Conservation (phyloP, 2,113 vertebrate species). For the Cariama cristata region DNA sequence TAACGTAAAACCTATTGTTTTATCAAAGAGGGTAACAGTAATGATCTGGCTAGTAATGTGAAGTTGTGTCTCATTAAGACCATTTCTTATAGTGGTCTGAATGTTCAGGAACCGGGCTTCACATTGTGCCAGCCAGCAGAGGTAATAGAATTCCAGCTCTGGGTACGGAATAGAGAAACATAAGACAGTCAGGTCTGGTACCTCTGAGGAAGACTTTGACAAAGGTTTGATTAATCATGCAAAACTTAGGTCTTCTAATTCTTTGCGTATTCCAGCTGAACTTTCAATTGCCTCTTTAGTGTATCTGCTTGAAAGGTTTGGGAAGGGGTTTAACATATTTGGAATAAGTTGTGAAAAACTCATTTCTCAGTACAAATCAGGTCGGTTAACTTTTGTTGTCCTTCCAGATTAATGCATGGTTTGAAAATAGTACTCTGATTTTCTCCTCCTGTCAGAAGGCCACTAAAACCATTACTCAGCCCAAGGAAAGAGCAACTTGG, state of each 20-base stretch:
- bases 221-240: not conserved
- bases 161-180: not conserved
- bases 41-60: not conserved
- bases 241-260: not conserved
- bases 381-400: not conserved
- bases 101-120: not conserved
- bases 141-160: not conserved
- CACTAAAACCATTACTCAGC: not conserved
- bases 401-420: not conserved
- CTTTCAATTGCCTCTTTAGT: not conserved
- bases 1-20: not conserved
- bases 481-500: not conserved
- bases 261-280: not conserved
- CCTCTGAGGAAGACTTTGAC: not conserved
- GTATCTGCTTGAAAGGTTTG: not conserved
- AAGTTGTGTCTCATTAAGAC: not conserved
- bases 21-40: not conserved
- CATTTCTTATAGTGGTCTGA: not conserved
- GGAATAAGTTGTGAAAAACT: not conserved
- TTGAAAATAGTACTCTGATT: not conserved
- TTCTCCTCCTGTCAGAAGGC: not conserved
- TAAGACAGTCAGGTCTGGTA: not conserved
- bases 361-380: not conserved
- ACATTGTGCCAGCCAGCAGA: not conserved
- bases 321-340: not conserved